phyloP scores from a whole-genome alignment of 92 coral and sea anemone genomes.

The Zoanthus sociatus region DNA sequence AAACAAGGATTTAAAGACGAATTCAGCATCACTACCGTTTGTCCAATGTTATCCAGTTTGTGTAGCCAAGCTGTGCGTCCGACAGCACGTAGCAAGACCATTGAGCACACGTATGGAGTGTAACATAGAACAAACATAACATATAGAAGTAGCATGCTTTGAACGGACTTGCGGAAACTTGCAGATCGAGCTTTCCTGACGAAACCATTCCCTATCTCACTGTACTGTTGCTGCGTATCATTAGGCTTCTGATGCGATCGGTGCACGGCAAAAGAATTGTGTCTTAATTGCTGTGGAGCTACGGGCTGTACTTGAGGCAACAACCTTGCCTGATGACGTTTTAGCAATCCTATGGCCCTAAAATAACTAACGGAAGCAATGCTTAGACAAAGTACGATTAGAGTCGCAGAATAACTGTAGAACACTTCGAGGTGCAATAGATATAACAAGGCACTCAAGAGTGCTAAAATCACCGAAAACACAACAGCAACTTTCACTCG shows the following conservation, averaged over 20 bases:
- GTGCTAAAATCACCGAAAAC: neutral
- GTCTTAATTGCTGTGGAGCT: constrained; percentile 9
- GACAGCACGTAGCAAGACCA: constrained; percentile 16
- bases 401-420: constrained; percentile 3
- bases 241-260: neutral
- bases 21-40: constrained; percentile 40
- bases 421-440: constrained; percentile 26
- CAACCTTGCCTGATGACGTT: constrained; percentile 24
- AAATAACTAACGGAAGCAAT: constrained; percentile 32
- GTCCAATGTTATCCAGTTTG: constrained; percentile 26
- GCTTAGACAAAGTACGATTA: neutral
- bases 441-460: constrained; percentile 24
- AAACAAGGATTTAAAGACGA: constrained; percentile 39
- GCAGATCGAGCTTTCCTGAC: neutral
- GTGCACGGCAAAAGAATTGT: neutral
- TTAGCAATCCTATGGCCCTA: constrained; percentile 29
- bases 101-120: constrained; percentile 25
- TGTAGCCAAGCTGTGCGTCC: constrained; percentile 31
- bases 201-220: neutral
- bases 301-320: constrained; percentile 25
- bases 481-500: constrained; percentile 17
- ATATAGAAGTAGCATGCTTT: constrained; percentile 36
- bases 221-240: neutral
- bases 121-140: constrained; percentile 32
- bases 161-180: constrained; percentile 29